A percentile compares a stretch with the other conserved stretches of the same genome.
phyloP scores from a whole-genome alignment of 2,888 invertebrate species.

The Aspidapion aeneum region DNA sequence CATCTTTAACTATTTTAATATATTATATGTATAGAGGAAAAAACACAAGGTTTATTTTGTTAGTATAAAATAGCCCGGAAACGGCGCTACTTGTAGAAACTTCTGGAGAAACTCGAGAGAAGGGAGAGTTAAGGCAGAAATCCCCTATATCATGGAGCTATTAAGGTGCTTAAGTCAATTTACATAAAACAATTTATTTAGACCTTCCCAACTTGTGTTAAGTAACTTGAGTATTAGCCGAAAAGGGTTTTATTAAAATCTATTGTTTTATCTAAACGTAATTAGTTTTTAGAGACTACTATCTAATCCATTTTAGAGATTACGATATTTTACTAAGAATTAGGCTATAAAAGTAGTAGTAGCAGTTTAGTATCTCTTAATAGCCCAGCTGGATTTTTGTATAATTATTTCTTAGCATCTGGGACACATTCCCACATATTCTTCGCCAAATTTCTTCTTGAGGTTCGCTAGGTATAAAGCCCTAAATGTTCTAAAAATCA shows the following conservation, averaged over 20 bases:
- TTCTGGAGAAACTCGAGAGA: conserved; percentile 1
- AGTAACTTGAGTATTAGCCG: neutral
- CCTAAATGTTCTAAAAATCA: too few species aligned
- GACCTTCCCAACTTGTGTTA: conserved; percentile 12
- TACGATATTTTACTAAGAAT: neutral
- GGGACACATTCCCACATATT: too few species aligned
- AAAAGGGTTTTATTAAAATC: neutral
- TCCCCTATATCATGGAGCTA: conserved; percentile 18
- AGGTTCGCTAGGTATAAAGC: too few species aligned
- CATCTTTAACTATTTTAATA: too few species aligned
- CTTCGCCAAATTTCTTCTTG: too few species aligned
- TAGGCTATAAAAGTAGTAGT: too few species aligned
- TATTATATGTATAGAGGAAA: too few species aligned
- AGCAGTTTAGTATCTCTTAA: too few species aligned
- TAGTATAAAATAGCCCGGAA: neutral
- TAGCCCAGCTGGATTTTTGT: too few species aligned
- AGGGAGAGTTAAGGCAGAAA: conserved; percentile 21
- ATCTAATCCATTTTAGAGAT: neutral
- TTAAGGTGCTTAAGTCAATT: conserved; percentile 18
- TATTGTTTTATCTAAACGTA: neutral
- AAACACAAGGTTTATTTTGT: too few species aligned
- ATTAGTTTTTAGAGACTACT: too few species aligned
- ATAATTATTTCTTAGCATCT: too few species aligned
- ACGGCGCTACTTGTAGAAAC: neutral
- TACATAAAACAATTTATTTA: conserved; percentile 25